Percentiles rank a stretch among this genome's conserved stretches.
Conservation (phyloP, 2,888 invertebrate species). For the Litoditis marina region DNA sequence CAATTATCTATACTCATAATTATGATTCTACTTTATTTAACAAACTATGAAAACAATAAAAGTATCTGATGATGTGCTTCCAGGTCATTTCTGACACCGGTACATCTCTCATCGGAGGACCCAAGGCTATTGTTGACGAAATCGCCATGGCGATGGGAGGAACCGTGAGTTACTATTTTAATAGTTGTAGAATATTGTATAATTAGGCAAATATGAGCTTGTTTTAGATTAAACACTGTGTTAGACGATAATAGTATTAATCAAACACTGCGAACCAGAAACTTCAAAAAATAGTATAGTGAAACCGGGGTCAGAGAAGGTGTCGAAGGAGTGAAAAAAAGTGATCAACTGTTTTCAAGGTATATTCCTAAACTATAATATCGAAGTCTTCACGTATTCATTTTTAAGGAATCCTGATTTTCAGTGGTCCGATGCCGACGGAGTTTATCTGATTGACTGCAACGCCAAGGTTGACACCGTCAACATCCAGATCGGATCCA, state of each 20-base stretch:
- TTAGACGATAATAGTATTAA: background rate
- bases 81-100: conserved; percentile 50
- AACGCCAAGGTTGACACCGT: conserved; percentile 28
- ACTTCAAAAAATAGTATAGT: background rate
- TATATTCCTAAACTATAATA: too few species aligned
- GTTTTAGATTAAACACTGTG: too few species aligned
- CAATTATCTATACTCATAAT: too few species aligned
- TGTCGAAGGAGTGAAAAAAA: too few species aligned
- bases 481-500: conserved; percentile 39
- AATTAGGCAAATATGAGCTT: too few species aligned
- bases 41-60: too few species aligned
- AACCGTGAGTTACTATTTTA: conserved; percentile 11
- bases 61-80: too few species aligned
- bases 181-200: background rate
- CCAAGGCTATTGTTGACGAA: conserved; percentile 25
- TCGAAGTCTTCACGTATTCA: too few species aligned
- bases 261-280: background rate
- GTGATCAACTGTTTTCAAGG: too few species aligned
- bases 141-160: conserved; percentile 33
- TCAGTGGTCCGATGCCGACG: conserved; percentile 31
- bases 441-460: conserved; percentile 35
- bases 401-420: too few species aligned
- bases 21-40: too few species aligned
- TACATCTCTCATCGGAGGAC: conserved; percentile 43
- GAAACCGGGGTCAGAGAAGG: too few species aligned